These are phyloP conservation scores for Borostomias antarcticus DNA, from an alignment of 2,797 vertebrate species.

Conservation along the genomic window DNA sequence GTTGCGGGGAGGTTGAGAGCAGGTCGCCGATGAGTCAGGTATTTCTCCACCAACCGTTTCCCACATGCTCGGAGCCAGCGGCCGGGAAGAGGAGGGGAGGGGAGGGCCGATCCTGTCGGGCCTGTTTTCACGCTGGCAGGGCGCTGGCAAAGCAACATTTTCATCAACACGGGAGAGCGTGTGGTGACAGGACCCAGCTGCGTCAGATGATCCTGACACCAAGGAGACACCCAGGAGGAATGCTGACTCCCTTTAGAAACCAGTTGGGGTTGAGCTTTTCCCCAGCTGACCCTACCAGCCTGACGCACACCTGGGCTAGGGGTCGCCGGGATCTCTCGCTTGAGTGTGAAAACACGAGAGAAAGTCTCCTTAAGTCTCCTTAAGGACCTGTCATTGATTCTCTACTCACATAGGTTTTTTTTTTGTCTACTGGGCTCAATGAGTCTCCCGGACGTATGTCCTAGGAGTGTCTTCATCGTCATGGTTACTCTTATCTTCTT, in stretches of 20 bases:
- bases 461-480: not conserved
- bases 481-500: not conserved
- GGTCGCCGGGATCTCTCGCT: not conserved
- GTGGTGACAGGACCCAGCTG: constrained; percentile 53
- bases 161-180: constrained; percentile 49
- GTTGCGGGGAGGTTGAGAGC: too few species aligned
- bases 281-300: too few species aligned
- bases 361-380: too few species aligned
- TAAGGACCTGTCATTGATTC: too few species aligned
- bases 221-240: constrained; percentile 41
- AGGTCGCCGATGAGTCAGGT: not conserved
- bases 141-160: constrained; percentile 44
- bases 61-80: constrained; percentile 37
- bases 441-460: too few species aligned
- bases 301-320: too few species aligned
- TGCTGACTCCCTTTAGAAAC: constrained; percentile 32
- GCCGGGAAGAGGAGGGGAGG: constrained; percentile 19
- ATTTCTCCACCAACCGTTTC: not conserved
- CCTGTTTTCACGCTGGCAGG: constrained; percentile 61
- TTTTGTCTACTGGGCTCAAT: not conserved
- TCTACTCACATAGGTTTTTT: too few species aligned
- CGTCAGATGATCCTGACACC: constrained; percentile 43
- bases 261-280: not conserved
- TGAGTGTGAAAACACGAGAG: too few species aligned
- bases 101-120: constrained; percentile 49